Evolutionary conservation across 2,113 vertebrate species (phyloP).

Genomic region (Himantopus leucocephalus): DNA sequence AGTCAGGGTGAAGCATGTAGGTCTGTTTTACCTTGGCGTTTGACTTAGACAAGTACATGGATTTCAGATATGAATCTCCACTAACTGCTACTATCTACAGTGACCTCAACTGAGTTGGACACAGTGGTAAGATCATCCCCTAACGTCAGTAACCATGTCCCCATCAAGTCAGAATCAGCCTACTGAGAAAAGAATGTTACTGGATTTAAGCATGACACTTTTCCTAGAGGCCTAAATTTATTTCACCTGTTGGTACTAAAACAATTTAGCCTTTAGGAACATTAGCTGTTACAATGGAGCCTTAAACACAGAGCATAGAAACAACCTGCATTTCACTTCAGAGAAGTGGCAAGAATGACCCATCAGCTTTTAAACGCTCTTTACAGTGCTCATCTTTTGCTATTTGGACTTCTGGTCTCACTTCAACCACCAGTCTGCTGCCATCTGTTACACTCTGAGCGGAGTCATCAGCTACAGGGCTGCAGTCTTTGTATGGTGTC

Average conservation of each 20-base stretch:
- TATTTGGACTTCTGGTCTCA: background rate
- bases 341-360: background rate
- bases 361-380: background rate
- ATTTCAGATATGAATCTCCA: background rate
- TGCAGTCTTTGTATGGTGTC: background rate
- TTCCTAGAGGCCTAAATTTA: background rate
- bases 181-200: background rate
- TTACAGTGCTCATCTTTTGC: background rate
- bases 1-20: background rate
- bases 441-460: background rate
- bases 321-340: background rate
- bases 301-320: background rate
- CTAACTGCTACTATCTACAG: background rate
- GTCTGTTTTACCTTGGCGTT: background rate
- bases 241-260: background rate
- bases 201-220: background rate
- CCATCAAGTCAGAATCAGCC: background rate
- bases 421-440: background rate
- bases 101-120: background rate
- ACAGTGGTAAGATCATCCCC: background rate
- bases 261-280: background rate
- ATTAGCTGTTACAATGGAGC: background rate
- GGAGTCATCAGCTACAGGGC: background rate
- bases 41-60: background rate
- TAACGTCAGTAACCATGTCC: background rate